Evolutionary conservation across 2,797 vertebrate species (phyloP).

Genomic region (Nyctibius grandis): DNA sequence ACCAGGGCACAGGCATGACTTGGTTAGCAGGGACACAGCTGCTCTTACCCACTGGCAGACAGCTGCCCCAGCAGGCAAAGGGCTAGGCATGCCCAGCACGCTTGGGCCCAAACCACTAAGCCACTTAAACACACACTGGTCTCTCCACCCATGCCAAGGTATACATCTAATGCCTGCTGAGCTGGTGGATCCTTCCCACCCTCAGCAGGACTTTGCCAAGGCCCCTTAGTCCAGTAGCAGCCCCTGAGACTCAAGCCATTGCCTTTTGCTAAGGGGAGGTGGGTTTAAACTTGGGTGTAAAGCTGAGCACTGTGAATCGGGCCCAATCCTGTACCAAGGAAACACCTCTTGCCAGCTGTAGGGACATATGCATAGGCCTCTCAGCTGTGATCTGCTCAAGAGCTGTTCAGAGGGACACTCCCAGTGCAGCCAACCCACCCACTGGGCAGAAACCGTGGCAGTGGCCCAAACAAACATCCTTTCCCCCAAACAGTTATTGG

Average conservation of each 20-base stretch:
- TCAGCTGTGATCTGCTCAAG: neutral
- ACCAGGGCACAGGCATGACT: neutral
- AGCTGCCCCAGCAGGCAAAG: neutral
- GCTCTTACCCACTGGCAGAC: neutral
- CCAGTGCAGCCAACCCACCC: neutral
- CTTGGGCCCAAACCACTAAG: neutral
- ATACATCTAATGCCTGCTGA: rapidly evolving
- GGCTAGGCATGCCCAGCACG: rapidly evolving
- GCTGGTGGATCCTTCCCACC: rapidly evolving
- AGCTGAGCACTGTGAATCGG: neutral
- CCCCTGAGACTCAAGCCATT: rapidly evolving
- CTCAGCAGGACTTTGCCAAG: neutral
- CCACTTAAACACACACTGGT: rapidly evolving
- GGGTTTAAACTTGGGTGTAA: neutral
- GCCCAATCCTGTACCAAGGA: neutral
- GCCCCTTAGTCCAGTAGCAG: neutral
- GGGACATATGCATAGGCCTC: neutral
- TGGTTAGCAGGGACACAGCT: neutral
- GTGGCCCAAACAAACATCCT: rapidly evolving
- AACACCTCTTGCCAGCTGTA: neutral
- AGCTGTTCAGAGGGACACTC: neutral
- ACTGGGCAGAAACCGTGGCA: neutral
- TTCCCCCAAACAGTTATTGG: neutral
- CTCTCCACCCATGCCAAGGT: rapidly evolving
- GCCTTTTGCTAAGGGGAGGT: neutral